Percentiles rank a stretch among this genome's conserved stretches.
Evolutionary conservation across 1,140 invertebrate species (phyloP).

Genomic region (Ooceraea biroi): DNA sequence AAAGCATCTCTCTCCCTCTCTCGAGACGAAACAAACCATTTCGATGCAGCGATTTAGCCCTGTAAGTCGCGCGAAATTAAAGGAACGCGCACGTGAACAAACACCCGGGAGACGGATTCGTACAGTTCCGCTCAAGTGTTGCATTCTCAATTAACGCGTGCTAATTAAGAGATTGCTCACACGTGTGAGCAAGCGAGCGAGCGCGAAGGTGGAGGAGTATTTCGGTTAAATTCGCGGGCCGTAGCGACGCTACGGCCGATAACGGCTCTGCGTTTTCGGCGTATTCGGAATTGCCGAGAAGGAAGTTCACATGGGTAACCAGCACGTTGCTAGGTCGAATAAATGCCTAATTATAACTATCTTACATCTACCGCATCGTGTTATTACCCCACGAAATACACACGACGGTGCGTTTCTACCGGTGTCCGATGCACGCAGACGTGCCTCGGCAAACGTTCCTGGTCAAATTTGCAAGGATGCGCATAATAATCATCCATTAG

Average conservation of each 20-base stretch:
- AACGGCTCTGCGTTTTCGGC: conserved; percentile 51
- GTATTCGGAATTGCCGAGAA: conserved; percentile 78
- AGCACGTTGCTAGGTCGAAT: conserved; percentile 84
- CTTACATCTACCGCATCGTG: conserved; percentile 83
- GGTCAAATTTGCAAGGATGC: conserved; percentile 84
- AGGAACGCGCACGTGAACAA: background rate
- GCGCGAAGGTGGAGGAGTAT: background rate
- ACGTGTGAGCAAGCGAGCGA: conserved; percentile 23
- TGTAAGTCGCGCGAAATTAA: background rate
- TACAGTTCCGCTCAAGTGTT: conserved; percentile 10
- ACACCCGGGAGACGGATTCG: background rate
- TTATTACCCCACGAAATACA: conserved; percentile 83
- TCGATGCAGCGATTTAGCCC: background rate
- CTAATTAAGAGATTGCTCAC: conserved; percentile 52
- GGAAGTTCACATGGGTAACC: conserved; percentile 85
- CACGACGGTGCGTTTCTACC: conserved; percentile 78
- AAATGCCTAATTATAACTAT: conserved; percentile 85
- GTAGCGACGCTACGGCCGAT: conserved; percentile 7
- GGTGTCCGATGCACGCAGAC: conserved; percentile 76
- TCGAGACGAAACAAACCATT: background rate
- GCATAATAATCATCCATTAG: conserved; percentile 84
- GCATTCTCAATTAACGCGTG: conserved; percentile 49
- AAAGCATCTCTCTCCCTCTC: background rate
- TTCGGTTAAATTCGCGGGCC: conserved; percentile 51
- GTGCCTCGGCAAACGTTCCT: conserved; percentile 79